Base-by-base conservation (phyloP, 2,113 vertebrate genomes). In the Nymphicus hollandicus region DNA sequence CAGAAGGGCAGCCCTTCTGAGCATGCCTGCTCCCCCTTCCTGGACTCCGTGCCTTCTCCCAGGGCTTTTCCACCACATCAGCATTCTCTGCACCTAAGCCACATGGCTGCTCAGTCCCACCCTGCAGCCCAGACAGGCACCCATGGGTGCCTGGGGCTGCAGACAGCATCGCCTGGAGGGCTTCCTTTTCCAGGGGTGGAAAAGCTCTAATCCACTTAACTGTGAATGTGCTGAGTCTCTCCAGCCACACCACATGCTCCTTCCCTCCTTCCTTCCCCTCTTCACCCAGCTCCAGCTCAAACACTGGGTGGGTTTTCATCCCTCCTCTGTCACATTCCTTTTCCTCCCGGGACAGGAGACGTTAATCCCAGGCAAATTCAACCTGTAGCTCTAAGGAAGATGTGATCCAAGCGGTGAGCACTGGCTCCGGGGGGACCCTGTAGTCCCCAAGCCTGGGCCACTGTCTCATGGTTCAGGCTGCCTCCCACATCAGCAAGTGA, bases 1-100 rank as follows among this genome's bases (percentile, higher is more conserved):
- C 93, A 72, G 95, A 98, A 97, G 97, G 94, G 73, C 96, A 97
- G 88, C 80, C 58, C 93, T 65, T 96, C 93, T 94, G 97, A 96
- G 96, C 96, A 93, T 96, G 97, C 77, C 96, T 88, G 89, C 66
- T 95, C 73, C 86, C 81, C 83, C 17, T 79, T 44, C 83, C 85
- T 55, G 3, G 53, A 81, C 55, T 89, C 81, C 6, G 37, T 28
- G 81, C 63, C 79, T 44, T 29, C 76, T 83, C 78, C 71, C 27
- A 1, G 74, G 61, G 79, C 56, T 60, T 9, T 29, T 44, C 88
- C 58, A 58, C 78, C 81, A 31, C 69, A 8, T 7, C 43, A 29
- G 53, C 55, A 3, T 1, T 1, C 37, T 58, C 79, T 2, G 9
- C 33, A 25, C 76, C 72, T 47, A 7, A 70, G 16, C 49, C 56